Evolutionary conservation across 2,888 invertebrate species (phyloP).

Genomic region (Perithous albicinctus): DNA sequence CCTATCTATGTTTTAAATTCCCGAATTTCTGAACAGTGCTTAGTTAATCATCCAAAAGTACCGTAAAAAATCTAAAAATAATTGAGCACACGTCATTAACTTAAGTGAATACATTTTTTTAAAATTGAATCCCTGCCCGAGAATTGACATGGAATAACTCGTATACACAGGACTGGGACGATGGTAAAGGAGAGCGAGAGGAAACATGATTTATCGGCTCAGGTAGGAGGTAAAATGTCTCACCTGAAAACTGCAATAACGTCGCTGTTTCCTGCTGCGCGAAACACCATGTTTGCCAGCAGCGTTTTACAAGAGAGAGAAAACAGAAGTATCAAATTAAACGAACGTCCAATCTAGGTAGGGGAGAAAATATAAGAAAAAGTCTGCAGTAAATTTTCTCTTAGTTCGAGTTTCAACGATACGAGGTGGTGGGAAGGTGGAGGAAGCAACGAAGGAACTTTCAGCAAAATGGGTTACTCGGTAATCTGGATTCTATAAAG

Average conservation of each 20-base stretch:
- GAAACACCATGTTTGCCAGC: conserved; percentile 23
- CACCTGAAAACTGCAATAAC: conserved; percentile 66
- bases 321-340: conserved; percentile 59
- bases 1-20: no score
- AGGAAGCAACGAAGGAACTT: conserved; percentile 8
- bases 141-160: no score
- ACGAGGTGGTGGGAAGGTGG: neutral
- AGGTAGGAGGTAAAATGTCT: conserved; percentile 61
- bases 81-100: no score
- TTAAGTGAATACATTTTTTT: no score
- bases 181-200: conserved; percentile 14
- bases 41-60: no score
- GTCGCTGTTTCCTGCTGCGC: conserved; percentile 59
- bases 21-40: no score
- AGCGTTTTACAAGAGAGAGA: conserved; percentile 9
- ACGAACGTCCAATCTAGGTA: conserved; percentile 47
- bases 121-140: no score
- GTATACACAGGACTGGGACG: no score
- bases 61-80: no score
- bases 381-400: conserved; percentile 56
- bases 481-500: conserved; percentile 59
- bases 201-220: conserved; percentile 65
- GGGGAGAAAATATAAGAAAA: conserved; percentile 47
- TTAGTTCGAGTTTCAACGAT: conserved; percentile 43
- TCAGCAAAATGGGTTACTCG: conserved; percentile 55